Base-by-base conservation (phyloP, 2,113 vertebrate species). In the Chloropsis cyanopogon region DNA sequence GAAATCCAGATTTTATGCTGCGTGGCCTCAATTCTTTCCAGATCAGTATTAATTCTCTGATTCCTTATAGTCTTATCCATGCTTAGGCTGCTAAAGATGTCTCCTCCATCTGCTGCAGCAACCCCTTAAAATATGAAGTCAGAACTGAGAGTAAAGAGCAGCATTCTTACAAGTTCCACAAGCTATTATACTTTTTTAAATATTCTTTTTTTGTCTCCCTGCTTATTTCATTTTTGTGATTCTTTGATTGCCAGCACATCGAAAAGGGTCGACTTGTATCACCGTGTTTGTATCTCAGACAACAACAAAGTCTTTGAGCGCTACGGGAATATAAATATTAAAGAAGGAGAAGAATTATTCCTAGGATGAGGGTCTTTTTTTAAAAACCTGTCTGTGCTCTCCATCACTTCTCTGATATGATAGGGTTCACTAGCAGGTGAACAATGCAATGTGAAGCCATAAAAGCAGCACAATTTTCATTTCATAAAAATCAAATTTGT, bases 321-420 rank as follows among this genome's bases (percentile, higher is more conserved):
- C 52, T 65, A 44, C 4, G 7, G 68, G 24, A 78, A 83, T 81
- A 88, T 71, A 92, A 86, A 86, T 92, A 92, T 81, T 92, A 96
- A 88, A 94, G 60, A 86, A 96, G 63, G 31, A 90, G 23, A 83
- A 66, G 35, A 94, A 75, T 71, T 81, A 86, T 86, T 88, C 60
- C 64, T 83, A 47, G 22, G 33, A 75, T 66, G 7, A 87, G 17
- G 17, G 20, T 1, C 5, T 60, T 78, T 90, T 89, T 80, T 78
- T 23, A 11, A 39, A 18, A 92, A 73, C 33, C 47, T 69, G 6
- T 39, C n/a, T 88, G 41, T 93, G 61, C 17, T 82, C 64, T 88
- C 64, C 20, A 59, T 91, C 31, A 15, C 9, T 75, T 73, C 82
- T 86, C 56, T 94, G 33, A 75, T 47, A 66, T 44, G 64, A 66